Evolutionary conservation across 2,797 vertebrate species (phyloP), one percentile per base, ranked within the genome.

Genomic region (Halcyon badia): DNA sequence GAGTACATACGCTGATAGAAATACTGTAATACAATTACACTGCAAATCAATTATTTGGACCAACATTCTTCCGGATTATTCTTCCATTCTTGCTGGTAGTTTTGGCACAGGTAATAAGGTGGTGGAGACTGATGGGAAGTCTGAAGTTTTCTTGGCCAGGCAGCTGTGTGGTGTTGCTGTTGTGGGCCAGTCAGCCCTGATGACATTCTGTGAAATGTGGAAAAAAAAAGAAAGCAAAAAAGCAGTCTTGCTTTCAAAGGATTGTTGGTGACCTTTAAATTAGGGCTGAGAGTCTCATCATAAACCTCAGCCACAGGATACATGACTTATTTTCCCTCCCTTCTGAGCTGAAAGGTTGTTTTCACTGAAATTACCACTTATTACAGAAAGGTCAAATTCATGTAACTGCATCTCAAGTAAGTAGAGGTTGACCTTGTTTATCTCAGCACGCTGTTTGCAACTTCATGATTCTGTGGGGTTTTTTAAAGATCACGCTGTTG

Each of bases 191-290:
- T 28, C 49, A 49, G 14, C 46, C 68, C 65, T 69, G 25, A 52
- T 2, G 21, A 7, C 37, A 5, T 17, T 42, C 11, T 19, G 1
- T 62, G 56, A 68, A 60, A 69, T 1, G 31, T 48, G 62, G n/a
- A 15, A 46, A 39, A 39, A 39, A 15, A 46, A 39, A 39, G 12
- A 31, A 73, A 80, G 42, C 37, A 82, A 82, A 92, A 83, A 83
- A 96, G 82, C 89, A 44, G 39, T 64, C 65, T 90, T 37, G 14
- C 89, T 96, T 93, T 89, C 93, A 91, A 39, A 93, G 78, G 87
- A 26, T 79, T 79, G 56, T 33, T 83, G 78, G 82, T 95, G 96
- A 96, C 95, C 76, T 97, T 97, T 96, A 96, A 73, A 72, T 96
- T 89, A 96, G 85, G 84, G 56, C 94, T 88, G 93, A 81, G 56